Evolutionary conservation across 1,140 invertebrate species (phyloP).

Genomic region (Drosophila persimilis): DNA sequence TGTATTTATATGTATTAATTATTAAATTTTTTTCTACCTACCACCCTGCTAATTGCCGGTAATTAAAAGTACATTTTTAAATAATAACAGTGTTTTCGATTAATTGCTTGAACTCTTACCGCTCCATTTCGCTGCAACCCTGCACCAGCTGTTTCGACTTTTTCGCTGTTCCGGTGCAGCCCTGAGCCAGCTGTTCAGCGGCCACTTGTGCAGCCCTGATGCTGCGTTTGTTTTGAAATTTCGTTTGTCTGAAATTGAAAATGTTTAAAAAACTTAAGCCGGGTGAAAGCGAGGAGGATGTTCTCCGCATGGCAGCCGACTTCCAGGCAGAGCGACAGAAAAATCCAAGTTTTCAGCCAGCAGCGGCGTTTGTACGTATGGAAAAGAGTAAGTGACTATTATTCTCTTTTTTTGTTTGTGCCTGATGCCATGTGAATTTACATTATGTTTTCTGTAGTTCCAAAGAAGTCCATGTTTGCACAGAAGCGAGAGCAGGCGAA

Average conservation of each 20-base stretch:
- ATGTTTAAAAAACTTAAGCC: constrained; percentile 87
- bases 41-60: background rate
- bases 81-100: background rate
- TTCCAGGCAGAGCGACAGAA: constrained; percentile 85
- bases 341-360: constrained; percentile 84
- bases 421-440: too few species aligned
- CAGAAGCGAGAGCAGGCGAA: constrained; percentile 67
- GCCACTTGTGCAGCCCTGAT: background rate
- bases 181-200: too few species aligned
- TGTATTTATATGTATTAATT: constrained; percentile 17
- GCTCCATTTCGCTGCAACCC: background rate
- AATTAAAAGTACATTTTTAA: background rate
- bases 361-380: constrained; percentile 85
- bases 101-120: background rate
- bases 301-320: constrained; percentile 88
- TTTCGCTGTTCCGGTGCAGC: too few species aligned
- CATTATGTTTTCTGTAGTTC: constrained; percentile 22
- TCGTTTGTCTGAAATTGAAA: constrained; percentile 19
- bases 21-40: constrained; percentile 39
- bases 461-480: constrained; percentile 74
- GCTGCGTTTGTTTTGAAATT: constrained; percentile 20
- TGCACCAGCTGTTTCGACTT: too few species aligned
- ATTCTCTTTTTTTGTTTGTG: too few species aligned
- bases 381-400: constrained; percentile 65
- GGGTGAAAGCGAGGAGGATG: constrained; percentile 87